Conservation (phyloP, 2,888 invertebrate genomes). For the Caenorhabditis doughertyi region DNA sequence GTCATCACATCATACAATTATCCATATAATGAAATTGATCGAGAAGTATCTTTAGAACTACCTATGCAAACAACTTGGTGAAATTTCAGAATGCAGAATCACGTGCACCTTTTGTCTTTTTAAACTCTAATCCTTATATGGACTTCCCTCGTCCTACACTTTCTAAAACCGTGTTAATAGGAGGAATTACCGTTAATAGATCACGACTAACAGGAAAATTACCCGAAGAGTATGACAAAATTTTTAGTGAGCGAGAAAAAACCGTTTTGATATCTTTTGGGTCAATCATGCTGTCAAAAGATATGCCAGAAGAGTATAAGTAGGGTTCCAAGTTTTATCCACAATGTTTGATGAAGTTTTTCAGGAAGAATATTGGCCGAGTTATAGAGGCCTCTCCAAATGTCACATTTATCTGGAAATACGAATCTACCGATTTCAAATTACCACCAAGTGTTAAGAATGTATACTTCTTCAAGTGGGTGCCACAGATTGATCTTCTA, state of each 20-base stretch:
- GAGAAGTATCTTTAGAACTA: neutral
- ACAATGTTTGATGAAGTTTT: neutral
- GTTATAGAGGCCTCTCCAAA: slow-evolving; percentile 37
- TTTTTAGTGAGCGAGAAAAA: slow-evolving; percentile 10
- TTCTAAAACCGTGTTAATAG: slow-evolving; percentile 45
- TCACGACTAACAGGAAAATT: slow-evolving; percentile 32
- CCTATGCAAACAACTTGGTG: neutral
- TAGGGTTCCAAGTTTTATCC: neutral
- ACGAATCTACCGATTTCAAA: slow-evolving; percentile 46
- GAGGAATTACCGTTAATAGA: slow-evolving; percentile 48
- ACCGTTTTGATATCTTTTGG: slow-evolving; percentile 52
- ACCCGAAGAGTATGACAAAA: slow-evolving; percentile 6
- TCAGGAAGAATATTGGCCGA: slow-evolving; percentile 9
- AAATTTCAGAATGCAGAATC: slow-evolving; percentile 1
- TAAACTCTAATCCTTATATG: slow-evolving; percentile 62
- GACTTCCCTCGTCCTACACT: slow-evolving; percentile 64
- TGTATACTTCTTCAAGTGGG: slow-evolving; percentile 53
- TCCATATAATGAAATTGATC: slow-evolving; percentile 8
- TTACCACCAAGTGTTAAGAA: slow-evolving; percentile 37
- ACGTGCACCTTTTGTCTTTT: slow-evolving; percentile 29
- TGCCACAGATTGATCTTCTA: slow-evolving; percentile 52
- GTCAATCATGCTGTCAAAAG: slow-evolving; percentile 20
- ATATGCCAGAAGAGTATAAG: slow-evolving; percentile 44
- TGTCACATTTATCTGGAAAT: slow-evolving; percentile 64
- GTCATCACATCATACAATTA: neutral